These are phyloP conservation scores for Phaedon cochleariae DNA, from an alignment of 2,888 invertebrate genomes.

Conservation along the genomic window DNA sequence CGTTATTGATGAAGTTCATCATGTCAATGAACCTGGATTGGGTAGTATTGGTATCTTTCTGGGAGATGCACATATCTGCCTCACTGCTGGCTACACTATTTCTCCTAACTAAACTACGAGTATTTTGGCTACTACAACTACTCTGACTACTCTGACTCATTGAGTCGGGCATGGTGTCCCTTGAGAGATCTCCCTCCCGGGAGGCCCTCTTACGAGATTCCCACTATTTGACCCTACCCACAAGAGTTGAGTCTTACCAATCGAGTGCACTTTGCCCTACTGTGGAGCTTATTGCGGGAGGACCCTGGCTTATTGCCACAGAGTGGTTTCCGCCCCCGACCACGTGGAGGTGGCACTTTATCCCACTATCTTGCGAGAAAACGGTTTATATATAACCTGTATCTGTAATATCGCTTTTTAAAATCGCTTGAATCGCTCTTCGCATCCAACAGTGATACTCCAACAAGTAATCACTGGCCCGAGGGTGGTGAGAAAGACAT, in stretches of 20 bases:
- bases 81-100: not conserved
- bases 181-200: not conserved
- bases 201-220: not conserved
- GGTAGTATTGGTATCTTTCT: not conserved
- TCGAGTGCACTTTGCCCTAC: not conserved
- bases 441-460: too few relatives aligned
- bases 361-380: not conserved
- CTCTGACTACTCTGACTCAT: too few relatives aligned
- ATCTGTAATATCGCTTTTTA: too few relatives aligned
- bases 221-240: not conserved
- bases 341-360: slow-evolving; percentile 7
- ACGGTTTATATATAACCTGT: too few relatives aligned
- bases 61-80: not conserved
- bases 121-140: too few relatives aligned
- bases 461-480: too few relatives aligned
- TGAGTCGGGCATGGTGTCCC: not conserved
- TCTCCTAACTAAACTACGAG: too few relatives aligned
- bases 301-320: slow-evolving; percentile 1
- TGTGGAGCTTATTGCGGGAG: slow-evolving; percentile 6
- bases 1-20: not conserved
- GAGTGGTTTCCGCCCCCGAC: slow-evolving; percentile 10
- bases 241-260: not conserved
- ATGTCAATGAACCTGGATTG: not conserved
- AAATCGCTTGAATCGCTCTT: too few relatives aligned
- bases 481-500: too few relatives aligned